Percentiles rank a stretch among this genome's conserved stretches.
phyloP scores from a whole-genome alignment of 2,113 vertebrate genomes.

The Odontesthes bonariensis region DNA sequence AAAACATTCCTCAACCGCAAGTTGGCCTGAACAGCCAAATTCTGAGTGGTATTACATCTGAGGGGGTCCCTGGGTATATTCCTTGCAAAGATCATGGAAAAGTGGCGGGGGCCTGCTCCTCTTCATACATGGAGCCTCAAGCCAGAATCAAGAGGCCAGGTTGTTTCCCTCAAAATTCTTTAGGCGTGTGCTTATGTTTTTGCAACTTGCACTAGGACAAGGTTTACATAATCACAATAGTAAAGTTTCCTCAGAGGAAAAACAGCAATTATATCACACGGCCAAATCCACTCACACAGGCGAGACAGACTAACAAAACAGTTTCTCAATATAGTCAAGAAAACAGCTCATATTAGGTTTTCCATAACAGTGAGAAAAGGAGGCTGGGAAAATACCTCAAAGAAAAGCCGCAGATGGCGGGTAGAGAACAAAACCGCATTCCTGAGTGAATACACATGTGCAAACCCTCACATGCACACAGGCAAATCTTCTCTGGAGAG shows the following conservation, averaged over 20 bases:
- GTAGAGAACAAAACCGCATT: slow-evolving; percentile 73
- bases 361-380: slow-evolving; percentile 45
- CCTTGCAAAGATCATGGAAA: slow-evolving; percentile 63
- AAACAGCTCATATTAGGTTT: slow-evolving; percentile 41
- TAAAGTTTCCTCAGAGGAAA: slow-evolving; percentile 52
- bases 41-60: slow-evolving; percentile 68
- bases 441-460: slow-evolving; percentile 76
- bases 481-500: slow-evolving; percentile 47
- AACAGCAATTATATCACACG: slow-evolving; percentile 50
- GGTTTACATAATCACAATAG: slow-evolving; percentile 62
- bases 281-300: slow-evolving; percentile 42
- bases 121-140: slow-evolving; percentile 61
- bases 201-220: slow-evolving; percentile 50
- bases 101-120: slow-evolving; percentile 36
- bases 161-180: slow-evolving; percentile 80
- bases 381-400: slow-evolving; percentile 71
- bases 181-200: slow-evolving; percentile 71
- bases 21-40: slow-evolving; percentile 42
- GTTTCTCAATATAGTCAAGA: slow-evolving; percentile 33
- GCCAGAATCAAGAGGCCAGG: slow-evolving; percentile 58
- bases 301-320: slow-evolving; percentile 40
- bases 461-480: slow-evolving; percentile 63
- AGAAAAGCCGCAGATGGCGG: slow-evolving; percentile 69
- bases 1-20: slow-evolving; percentile 62
- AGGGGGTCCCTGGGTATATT: slow-evolving; percentile 66